Base-by-base conservation (phyloP, 1,140 invertebrate genomes). In the Megalopta genalis region DNA sequence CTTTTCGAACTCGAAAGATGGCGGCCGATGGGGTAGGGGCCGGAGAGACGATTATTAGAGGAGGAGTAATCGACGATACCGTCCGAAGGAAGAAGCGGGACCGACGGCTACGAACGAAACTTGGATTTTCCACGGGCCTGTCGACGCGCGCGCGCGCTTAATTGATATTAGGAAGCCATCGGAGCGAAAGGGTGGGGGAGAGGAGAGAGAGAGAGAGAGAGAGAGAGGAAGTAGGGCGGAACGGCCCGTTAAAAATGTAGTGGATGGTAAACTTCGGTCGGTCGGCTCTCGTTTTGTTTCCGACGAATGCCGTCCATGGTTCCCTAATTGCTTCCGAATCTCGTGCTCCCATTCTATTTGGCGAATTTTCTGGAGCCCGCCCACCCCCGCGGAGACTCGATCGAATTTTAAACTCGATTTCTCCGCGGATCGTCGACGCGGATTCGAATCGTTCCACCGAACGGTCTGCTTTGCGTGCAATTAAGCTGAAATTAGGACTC, bases 1-100 rank as follows among this genome's bases (percentile, higher is more conserved):
- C 49, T 73, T 81, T 52, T 70, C 64, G 12, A 83, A 77, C 71
- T 80, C 37, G 72, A 73, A 80, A 71, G 82, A 68, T 62, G 71
- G 46, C 72, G 64, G 39, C 18, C 16, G 42, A 27, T 12, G 54
- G 67, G 37, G n/a, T 59, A 52, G 80, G 60, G 54, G n/a, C 21
- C n/a, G 21, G 18, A 49, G 14, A 54, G 52, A 77, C 77, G 73
- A 81, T 84, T 81, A 85, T 77, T 77, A 70, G 65, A 80, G 69
- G 57, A 64, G 27, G 25, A 64, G 32, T 64, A 77, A 84, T 85
- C 77, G 60, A 65, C 32, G 68, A 81, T 81, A 72, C 27, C 52
- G 62, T 16, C 57, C 65, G 4, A 7, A 10, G 27, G 27, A 7
- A 18, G 23, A 42, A 62, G 12, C 46, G 16, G 42, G 7, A 37